These are phyloP conservation scores for Lanius ludovicianus DNA, from an alignment of 2,113 vertebrate species.

Conservation along the genomic window DNA sequence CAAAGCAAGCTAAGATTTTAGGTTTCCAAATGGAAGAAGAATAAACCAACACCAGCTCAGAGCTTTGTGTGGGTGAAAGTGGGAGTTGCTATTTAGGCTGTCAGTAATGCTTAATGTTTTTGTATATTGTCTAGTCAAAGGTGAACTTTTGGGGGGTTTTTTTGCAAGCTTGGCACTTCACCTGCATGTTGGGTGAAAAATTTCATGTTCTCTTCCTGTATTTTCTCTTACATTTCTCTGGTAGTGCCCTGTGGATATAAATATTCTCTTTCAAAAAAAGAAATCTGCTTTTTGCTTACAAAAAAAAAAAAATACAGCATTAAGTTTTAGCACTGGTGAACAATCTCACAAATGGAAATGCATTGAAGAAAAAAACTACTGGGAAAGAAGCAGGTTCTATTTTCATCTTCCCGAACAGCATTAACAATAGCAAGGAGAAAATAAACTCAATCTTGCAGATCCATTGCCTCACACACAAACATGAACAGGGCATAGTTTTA, in stretches of 20 bases:
- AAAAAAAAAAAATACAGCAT: neutral
- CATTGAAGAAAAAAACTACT: neutral
- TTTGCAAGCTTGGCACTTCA: neutral
- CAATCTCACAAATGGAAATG: neutral
- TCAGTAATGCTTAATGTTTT: neutral
- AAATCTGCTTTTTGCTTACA: neutral
- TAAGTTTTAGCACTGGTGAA: neutral
- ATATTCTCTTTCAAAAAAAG: neutral
- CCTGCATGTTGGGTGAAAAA: neutral
- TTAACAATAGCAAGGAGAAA: neutral
- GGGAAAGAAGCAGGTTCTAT: neutral
- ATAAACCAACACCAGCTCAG: neutral
- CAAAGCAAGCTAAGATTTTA: neutral
- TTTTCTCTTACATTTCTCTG: neutral
- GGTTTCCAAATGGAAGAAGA: neutral
- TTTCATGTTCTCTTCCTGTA: neutral
- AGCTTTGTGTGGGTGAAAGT: neutral
- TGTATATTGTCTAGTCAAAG: neutral
- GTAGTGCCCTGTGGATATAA: neutral
- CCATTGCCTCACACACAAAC: neutral
- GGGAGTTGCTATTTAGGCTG: neutral
- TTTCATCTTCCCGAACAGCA: neutral
- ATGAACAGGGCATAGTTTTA: neutral
- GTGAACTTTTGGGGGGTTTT: neutral
- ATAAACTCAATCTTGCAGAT: conserved; percentile 4